Base-by-base conservation (phyloP, 2,113 vertebrate genomes). In the Elaphurus davidianus region DNA sequence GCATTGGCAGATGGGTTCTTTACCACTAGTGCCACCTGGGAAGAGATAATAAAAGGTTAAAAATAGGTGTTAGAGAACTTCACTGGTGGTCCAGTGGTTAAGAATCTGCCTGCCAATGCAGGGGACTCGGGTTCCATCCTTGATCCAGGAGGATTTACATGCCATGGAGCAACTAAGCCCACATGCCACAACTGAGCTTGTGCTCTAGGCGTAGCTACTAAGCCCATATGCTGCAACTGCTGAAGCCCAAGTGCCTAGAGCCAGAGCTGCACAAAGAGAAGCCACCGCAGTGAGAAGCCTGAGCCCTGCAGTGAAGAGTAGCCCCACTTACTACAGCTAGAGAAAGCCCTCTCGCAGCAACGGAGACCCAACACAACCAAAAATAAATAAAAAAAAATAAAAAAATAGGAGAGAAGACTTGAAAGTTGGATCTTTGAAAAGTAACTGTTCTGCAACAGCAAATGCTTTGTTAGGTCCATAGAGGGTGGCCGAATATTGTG, bases 41-140 rank as follows among this genome's bases (percentile, higher is more conserved):
- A 40, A 71, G 67, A 96, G 55, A n/a, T 10, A n/a, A 16, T 89
- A 36, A 96, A 95, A 96, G 43, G 36, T 95, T 89, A 83, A 94
- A 95, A 92, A 45, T 55, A 90, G 76, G 43, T 13, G 40, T 6
- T 71, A 40, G n/a, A 71, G 19, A 21, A 23, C 19, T 12, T 71
- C 67, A 21, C n/a, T 40, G 67, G 67, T 71, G n/a, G 67, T 21
- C 67, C 67, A 40, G 67, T 40, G n/a, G 67, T 40, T 71, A 71
- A 23, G 67, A 19, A 23, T 23, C n/a, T 0, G 0, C 67, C 36
- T 71, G 19, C 19, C 19, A 40, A 36, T 1, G 11, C n/a, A 40
- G n/a, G 10, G 67, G 1, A 23, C n/a, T 40, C 21, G 36, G n/a
- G 67, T 23, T 71, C 67, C n/a, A 12, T 71, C 67, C 67, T 71